Evolutionary conservation across 2,888 invertebrate genomes (phyloP), one percentile per base, ranked within the genome.

Genomic region (Galeopsomyia nigrocyanea): DNA sequence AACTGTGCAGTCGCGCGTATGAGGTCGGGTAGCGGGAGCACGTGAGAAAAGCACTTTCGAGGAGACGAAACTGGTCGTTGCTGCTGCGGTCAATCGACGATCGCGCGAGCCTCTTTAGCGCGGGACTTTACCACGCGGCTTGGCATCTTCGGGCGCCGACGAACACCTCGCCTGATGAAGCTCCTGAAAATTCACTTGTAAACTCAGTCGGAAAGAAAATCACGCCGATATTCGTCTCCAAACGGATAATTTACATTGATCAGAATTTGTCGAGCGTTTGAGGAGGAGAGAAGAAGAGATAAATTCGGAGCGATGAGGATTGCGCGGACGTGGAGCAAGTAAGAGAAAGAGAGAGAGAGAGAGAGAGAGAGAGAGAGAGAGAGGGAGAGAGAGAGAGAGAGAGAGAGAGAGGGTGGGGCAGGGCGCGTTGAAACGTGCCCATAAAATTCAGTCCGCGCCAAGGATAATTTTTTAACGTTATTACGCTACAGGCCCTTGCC

Each of bases 391-490:
- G 60, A 67, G 46, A 49, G 17, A 17, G 16, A 39, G 22, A 9
- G 49, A 31, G 53, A 46, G 39, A 22, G 53, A 46, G 49, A 22
- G 17, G 26, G 39, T 17, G 39, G 16, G 22, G 53, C 17, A 21
- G 51, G 51, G 78, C 79, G 81, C 81, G 83, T 83, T 82, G 79
- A 84, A 84, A 81, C 81, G 79, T 78, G 78, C 82, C 82, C 80
- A 84, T 86, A 81, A 85, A 84, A 85, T 83, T 82, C 81, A 81
- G 80, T 79, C 76, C 55, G 67, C 68, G 49, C 79, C 79, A 79
- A 78, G 82, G 80, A 85, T 84, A 85, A 86, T 86, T 86, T 84
- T 84, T 84, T 83, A 85, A 85, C 83, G 82, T 83, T 83, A 84
- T 85, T 86, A 85, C 79, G 78, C 79, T 62, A 76, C 78, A 76